phyloP scores from a whole-genome alignment of 2,888 invertebrate genomes.

The Andrena bicolor region DNA sequence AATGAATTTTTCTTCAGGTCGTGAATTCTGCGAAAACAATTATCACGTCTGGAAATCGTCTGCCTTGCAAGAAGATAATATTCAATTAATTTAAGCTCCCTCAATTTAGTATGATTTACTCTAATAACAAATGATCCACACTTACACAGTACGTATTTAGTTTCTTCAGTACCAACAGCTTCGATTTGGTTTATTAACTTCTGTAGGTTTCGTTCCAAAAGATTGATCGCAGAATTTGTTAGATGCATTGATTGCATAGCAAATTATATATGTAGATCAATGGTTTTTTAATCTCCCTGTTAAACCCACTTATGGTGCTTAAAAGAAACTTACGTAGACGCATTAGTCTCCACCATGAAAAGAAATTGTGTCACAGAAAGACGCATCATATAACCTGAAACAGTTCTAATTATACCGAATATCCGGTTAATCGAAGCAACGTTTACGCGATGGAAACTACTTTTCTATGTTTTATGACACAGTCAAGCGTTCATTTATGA shows the following conservation, averaged over 20 bases:
- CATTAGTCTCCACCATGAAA: not conserved
- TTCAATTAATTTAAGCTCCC: no score
- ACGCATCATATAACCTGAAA: not conserved
- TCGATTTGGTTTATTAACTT: not conserved
- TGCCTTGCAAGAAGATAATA: no score
- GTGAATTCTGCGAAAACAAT: no score
- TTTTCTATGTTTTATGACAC: slow-evolving; percentile 27
- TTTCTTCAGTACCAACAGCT: not conserved
- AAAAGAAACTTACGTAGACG: not conserved
- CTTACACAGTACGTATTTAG: no score
- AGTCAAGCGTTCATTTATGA: slow-evolving; percentile 22
- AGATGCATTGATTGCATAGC: not conserved
- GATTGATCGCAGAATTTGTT: not conserved
- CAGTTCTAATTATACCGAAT: slow-evolving; percentile 18
- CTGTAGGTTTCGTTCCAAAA: not conserved
- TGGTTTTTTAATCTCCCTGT: not conserved
- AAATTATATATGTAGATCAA: not conserved
- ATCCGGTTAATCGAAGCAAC: slow-evolving; percentile 10
- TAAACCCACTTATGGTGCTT: not conserved
- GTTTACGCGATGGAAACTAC: not conserved
- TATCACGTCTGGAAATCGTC: no score
- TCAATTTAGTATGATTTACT: no score
- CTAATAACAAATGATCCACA: no score
- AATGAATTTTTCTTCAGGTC: no score
- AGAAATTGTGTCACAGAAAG: not conserved